Percentiles rank a stretch among this genome's conserved stretches.
phyloP scores from a whole-genome alignment of 2,888 invertebrate genomes.

The Xestoiulus laeticollis region DNA sequence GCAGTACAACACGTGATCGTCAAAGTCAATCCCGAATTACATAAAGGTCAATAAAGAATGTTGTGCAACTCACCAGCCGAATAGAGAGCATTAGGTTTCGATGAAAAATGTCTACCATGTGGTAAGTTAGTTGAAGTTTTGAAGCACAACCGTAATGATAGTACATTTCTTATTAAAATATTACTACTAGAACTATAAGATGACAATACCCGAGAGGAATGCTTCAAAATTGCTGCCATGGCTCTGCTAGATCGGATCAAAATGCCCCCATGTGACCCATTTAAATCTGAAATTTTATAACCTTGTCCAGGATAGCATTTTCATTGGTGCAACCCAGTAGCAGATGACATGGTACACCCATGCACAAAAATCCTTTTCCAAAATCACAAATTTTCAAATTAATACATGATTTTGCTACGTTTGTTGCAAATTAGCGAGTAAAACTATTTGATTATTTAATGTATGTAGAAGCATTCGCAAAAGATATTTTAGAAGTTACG shows the following conservation, averaged over 20 bases:
- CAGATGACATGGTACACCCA: neutral
- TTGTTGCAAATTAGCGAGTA: too few relatives aligned
- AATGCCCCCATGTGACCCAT: slow-evolving; percentile 22
- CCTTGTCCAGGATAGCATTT: neutral
- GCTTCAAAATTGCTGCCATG: slow-evolving; percentile 12
- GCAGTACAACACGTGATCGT: neutral
- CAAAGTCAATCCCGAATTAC: neutral
- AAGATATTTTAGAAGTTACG: too few relatives aligned
- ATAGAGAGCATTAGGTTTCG: neutral
- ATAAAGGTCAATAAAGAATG: neutral
- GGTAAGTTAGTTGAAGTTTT: neutral
- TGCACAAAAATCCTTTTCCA: neutral
- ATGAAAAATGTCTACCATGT: neutral
- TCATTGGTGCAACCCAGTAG: neutral
- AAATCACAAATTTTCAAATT: too few relatives aligned
- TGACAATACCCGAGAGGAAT: neutral
- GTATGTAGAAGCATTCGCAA: too few relatives aligned
- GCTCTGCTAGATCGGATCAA: neutral
- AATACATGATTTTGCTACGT: too few relatives aligned
- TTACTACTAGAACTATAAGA: neutral
- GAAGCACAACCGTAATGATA: neutral
- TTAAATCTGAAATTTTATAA: neutral
- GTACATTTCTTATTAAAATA: neutral
- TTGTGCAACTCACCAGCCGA: slow-evolving; percentile 19
- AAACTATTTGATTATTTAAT: too few relatives aligned